Percentiles rank a stretch among this genome's conserved stretches.
phyloP scores from a whole-genome alignment of 2,113 vertebrate species.

The Tinamus guttatus region DNA sequence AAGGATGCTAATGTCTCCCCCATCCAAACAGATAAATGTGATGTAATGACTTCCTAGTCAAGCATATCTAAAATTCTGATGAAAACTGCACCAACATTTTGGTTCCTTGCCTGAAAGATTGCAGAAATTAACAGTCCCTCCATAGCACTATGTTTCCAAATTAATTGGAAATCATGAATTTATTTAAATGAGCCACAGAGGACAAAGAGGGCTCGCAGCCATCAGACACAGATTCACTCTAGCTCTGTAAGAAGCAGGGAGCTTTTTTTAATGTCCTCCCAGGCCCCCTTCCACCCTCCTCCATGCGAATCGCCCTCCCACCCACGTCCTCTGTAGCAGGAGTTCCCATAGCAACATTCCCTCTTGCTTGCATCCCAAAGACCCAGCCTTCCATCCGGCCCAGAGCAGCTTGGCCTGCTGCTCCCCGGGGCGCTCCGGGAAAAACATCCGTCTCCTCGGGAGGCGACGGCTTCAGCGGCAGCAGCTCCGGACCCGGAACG shows the following conservation, averaged over 20 bases:
- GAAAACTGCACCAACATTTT: conserved; percentile 84
- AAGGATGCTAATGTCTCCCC: conserved; percentile 90
- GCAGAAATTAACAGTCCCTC: conserved; percentile 82
- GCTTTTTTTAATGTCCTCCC: conserved; percentile 71
- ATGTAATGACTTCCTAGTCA: conserved; percentile 92
- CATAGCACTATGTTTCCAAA: conserved; percentile 82
- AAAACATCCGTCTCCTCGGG: conserved; percentile 54
- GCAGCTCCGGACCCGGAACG: conserved; percentile 36
- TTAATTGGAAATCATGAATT: conserved; percentile 80
- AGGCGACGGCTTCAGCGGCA: conserved; percentile 56
- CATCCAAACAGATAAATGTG: conserved; percentile 91
- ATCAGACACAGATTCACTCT: conserved; percentile 59
- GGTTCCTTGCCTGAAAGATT: conserved; percentile 85
- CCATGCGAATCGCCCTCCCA: conserved; percentile 53
- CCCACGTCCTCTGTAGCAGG: conserved; percentile 69
- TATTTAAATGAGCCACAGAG: conserved; percentile 68
- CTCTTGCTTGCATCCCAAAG: too few species aligned
- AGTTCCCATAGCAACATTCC: conserved; percentile 82
- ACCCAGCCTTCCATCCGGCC: too few species aligned
- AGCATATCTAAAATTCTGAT: conserved; percentile 90
- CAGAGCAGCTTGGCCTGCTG: conserved; percentile 17
- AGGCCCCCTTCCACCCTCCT: conserved; percentile 55
- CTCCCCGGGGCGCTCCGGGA: conserved; percentile 61
- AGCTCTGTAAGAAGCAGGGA: conserved; percentile 74
- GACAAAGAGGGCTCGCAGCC: conserved; percentile 55